These are phyloP conservation scores for Brassicogethes aeneus DNA, from an alignment of 2,888 invertebrate genomes.

Conservation along the genomic window DNA sequence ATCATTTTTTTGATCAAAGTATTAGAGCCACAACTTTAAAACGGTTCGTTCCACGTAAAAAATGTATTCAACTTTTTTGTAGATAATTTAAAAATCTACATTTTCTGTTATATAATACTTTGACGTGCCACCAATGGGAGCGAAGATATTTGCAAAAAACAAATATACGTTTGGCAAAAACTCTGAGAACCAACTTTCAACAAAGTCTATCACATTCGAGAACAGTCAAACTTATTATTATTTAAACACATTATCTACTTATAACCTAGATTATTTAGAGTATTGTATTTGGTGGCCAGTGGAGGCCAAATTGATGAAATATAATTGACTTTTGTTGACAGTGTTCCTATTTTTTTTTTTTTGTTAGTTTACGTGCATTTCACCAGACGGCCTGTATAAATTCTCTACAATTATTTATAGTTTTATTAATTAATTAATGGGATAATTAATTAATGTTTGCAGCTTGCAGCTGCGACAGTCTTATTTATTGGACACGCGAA, in stretches of 20 bases:
- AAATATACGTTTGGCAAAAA: too few species aligned
- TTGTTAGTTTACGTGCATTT: constrained; percentile 19
- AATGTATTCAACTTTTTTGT: too few species aligned
- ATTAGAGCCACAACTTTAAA: too few species aligned
- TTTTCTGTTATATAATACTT: too few species aligned
- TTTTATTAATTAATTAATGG: too few species aligned
- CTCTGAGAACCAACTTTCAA: constrained; percentile 7
- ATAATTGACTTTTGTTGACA: constrained; percentile 19
- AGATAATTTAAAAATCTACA: too few species aligned
- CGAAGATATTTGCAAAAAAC: too few species aligned
- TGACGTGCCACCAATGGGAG: too few species aligned
- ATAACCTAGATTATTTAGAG: constrained; percentile 14
- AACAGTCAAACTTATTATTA: constrained; percentile 11
- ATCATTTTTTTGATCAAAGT: too few species aligned
- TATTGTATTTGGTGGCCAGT: background rate
- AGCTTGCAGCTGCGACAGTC: constrained; percentile 35
- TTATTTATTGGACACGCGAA: constrained; percentile 34
- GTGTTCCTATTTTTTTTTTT: constrained; percentile 14
- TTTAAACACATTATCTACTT: constrained; percentile 6
- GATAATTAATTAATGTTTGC: too few species aligned
- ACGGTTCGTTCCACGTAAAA: too few species aligned
- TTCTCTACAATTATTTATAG: constrained; percentile 32
- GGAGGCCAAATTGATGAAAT: constrained; percentile 8
- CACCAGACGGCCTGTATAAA: constrained; percentile 24
- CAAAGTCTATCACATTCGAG: constrained; percentile 11